phyloP scores from a whole-genome alignment of 2,888 invertebrate species.

The Epirrita christyi region DNA sequence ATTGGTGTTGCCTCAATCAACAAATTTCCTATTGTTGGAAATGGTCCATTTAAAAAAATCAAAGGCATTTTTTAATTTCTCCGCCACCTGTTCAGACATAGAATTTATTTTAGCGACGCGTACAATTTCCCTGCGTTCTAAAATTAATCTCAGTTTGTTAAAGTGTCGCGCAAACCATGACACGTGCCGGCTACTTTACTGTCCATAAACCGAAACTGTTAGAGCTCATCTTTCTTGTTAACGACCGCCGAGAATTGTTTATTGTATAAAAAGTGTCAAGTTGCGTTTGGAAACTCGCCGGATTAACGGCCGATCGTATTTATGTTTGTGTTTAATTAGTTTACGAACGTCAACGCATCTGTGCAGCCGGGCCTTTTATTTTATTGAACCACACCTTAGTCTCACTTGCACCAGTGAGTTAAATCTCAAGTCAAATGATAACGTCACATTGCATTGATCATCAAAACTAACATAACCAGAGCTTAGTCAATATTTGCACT shows the following conservation, averaged over 20 bases:
- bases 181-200: slow-evolving; percentile 78
- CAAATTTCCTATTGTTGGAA: slow-evolving; percentile 25
- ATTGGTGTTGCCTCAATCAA: slow-evolving; percentile 12
- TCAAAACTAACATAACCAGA: background rate
- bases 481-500: slow-evolving; percentile 55
- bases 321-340: slow-evolving; percentile 60
- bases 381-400: slow-evolving; percentile 44
- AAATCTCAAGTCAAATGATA: background rate
- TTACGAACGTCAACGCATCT: slow-evolving; percentile 46
- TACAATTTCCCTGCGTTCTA: slow-evolving; percentile 34
- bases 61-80: slow-evolving; percentile 17
- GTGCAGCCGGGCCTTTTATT: slow-evolving; percentile 37
- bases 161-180: slow-evolving; percentile 62
- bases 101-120: slow-evolving; percentile 42
- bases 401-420: background rate
- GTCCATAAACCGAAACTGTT: slow-evolving; percentile 79
- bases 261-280: slow-evolving; percentile 76
- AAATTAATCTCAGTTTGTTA: slow-evolving; percentile 48
- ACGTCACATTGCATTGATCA: background rate
- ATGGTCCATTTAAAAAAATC: slow-evolving; percentile 34
- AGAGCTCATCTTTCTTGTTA: slow-evolving; percentile 84
- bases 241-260: slow-evolving; percentile 78
- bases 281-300: slow-evolving; percentile 58
- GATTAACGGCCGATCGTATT: slow-evolving; percentile 73
- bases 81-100: slow-evolving; percentile 43